Percentiles rank a stretch among this genome's conserved stretches.
phyloP scores from a whole-genome alignment of 2,888 invertebrate species.

The Teleogryllus oceanicus region DNA sequence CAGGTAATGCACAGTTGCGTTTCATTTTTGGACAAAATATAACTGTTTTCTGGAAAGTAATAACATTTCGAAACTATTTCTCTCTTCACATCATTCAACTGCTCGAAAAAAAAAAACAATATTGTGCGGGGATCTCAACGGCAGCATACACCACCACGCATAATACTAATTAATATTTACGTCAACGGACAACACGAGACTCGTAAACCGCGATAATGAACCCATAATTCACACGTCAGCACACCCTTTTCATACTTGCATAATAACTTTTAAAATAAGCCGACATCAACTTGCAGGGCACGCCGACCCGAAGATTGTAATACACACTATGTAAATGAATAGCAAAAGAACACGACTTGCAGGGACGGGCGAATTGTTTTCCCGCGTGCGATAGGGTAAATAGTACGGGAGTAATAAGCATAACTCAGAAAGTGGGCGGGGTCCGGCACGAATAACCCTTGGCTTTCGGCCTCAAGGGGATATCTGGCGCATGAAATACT shows the following conservation, averaged over 20 bases:
- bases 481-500: not conserved
- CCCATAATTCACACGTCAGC: not conserved
- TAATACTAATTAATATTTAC: not conserved
- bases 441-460: not conserved
- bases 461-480: not conserved
- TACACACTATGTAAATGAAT: not conserved
- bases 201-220: not conserved
- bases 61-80: too few relatives aligned
- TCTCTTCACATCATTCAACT: too few relatives aligned
- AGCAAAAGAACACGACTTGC: not conserved
- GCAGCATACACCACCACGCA: too few relatives aligned
- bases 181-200: not conserved
- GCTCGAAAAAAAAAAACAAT: too few relatives aligned
- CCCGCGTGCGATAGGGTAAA: not conserved
- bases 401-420: too few relatives aligned
- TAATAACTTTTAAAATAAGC: not conserved
- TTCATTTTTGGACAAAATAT: too few relatives aligned
- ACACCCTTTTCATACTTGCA: not conserved
- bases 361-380: not conserved
- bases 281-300: not conserved
- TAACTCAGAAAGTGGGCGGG: not conserved
- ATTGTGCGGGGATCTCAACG: too few relatives aligned
- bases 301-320: slow-evolving; percentile 1
- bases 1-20: too few relatives aligned
- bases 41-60: too few relatives aligned